Percentiles rank a stretch among this genome's conserved stretches.
phyloP scores from a whole-genome alignment of 2,888 invertebrate species.

The Tetramorium bicarinatum region DNA sequence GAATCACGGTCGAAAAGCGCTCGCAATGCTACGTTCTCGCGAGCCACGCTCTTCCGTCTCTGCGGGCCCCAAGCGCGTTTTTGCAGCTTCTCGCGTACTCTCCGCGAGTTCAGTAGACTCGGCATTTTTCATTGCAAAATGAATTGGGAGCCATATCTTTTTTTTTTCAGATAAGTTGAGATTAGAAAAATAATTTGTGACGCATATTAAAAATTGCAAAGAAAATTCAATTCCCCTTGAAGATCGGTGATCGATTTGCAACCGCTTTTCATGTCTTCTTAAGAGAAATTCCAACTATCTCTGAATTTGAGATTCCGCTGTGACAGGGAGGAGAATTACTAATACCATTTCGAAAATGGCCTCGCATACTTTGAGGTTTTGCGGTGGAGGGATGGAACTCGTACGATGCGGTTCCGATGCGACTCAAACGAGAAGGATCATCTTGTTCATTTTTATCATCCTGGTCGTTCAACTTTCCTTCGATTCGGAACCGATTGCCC shows the following conservation, averaged over 20 bases:
- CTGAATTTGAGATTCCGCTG: not conserved
- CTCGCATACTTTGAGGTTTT: slow-evolving; percentile 37
- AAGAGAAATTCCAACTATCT: slow-evolving; percentile 2
- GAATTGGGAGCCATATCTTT: not conserved
- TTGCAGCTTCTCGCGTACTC: not conserved
- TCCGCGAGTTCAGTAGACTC: not conserved
- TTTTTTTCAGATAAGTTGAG: not conserved
- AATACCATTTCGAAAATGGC: slow-evolving; percentile 4
- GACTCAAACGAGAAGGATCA: not conserved
- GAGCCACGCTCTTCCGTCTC: slow-evolving; percentile 44
- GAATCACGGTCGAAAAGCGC: slow-evolving; percentile 75
- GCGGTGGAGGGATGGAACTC: not conserved
- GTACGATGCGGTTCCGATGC: slow-evolving; percentile 1
- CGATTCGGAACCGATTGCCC: slow-evolving; percentile 5
- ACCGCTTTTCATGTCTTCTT: not conserved
- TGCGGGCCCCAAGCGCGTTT: not conserved
- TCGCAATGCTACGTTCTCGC: slow-evolving; percentile 60
- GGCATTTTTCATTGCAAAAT: not conserved
- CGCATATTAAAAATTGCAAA: not conserved
- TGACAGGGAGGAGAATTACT: slow-evolving; percentile 17
- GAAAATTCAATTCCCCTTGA: not conserved
- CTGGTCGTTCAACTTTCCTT: slow-evolving; percentile 20
- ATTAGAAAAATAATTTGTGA: not conserved
- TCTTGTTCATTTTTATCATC: slow-evolving; percentile 12
- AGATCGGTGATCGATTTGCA: not conserved